These are phyloP conservation scores for Nycticryphes semicollaris DNA, from an alignment of 2,113 vertebrate genomes.

Conservation along the genomic window DNA sequence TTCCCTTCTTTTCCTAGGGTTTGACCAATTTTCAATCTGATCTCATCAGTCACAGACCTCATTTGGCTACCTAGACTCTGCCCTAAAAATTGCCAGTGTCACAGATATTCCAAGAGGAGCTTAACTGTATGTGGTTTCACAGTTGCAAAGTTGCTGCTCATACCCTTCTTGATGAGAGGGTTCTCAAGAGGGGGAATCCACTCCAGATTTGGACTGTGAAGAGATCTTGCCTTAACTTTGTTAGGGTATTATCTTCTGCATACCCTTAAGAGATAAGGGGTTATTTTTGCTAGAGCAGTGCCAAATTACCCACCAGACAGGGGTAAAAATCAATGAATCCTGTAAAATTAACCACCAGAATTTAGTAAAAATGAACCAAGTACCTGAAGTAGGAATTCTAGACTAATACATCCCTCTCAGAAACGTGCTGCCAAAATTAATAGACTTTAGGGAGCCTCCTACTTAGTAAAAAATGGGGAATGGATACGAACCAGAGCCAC, in stretches of 20 bases:
- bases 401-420: background rate
- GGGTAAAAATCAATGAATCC: background rate
- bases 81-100: background rate
- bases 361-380: background rate
- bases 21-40: background rate
- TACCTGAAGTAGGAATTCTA: background rate
- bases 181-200: background rate
- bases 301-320: background rate
- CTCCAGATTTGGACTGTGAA: background rate
- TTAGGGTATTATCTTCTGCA: background rate
- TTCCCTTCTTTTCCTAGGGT: background rate
- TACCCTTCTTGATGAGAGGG: background rate
- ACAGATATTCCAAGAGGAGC: background rate
- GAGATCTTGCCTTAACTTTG: background rate
- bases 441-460: background rate
- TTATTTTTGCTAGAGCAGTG: background rate
- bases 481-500: background rate
- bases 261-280: background rate
- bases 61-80: background rate
- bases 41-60: background rate
- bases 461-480: background rate
- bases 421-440: background rate
- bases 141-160: background rate
- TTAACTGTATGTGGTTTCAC: background rate
- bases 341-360: background rate